Percentiles rank a stretch among this genome's conserved stretches.
phyloP scores from a whole-genome alignment of 2,113 vertebrate genomes.

The Mobula birostris region DNA sequence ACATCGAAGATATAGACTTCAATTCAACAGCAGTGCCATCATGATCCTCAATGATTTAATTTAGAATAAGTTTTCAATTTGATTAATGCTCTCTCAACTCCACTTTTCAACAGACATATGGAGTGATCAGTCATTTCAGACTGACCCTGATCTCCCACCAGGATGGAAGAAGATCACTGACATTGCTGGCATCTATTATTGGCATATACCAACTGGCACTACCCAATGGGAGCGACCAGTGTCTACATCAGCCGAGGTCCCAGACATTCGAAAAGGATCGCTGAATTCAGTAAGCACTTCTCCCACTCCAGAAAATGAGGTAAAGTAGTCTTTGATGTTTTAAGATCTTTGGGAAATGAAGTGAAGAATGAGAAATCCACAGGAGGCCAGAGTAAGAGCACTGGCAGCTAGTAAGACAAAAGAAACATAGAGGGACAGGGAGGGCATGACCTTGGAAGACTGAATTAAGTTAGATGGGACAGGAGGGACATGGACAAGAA shows the following conservation, averaged over 20 bases:
- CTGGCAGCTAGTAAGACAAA: not conserved
- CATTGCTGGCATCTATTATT: slow-evolving; percentile 83
- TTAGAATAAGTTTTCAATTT: not conserved
- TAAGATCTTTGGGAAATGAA: not conserved
- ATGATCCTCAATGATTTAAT: too few species aligned
- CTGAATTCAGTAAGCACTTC: slow-evolving; percentile 80
- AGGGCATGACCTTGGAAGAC: too few species aligned
- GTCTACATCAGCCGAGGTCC: slow-evolving; percentile 56
- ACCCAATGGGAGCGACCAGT: slow-evolving; percentile 82
- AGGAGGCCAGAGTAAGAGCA: not conserved
- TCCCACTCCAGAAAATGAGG: slow-evolving; percentile 85
- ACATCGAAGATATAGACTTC: too few species aligned
- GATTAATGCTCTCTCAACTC: not conserved
- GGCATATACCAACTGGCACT: slow-evolving; percentile 87
- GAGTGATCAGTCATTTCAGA: slow-evolving; percentile 84
- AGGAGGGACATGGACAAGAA: not conserved
- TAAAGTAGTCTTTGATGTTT: slow-evolving; percentile 53
- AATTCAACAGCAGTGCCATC: not conserved
- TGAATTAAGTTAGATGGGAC: not conserved
- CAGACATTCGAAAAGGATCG: slow-evolving; percentile 69
- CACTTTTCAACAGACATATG: slow-evolving; percentile 70
- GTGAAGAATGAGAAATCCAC: not conserved
- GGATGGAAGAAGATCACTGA: slow-evolving; percentile 87
- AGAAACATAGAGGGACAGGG: too few species aligned
- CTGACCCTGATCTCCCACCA: slow-evolving; percentile 83